These are phyloP conservation scores for Dicrurus megarhynchus DNA, from an alignment of 2,113 vertebrate species.

Conservation along the genomic window DNA sequence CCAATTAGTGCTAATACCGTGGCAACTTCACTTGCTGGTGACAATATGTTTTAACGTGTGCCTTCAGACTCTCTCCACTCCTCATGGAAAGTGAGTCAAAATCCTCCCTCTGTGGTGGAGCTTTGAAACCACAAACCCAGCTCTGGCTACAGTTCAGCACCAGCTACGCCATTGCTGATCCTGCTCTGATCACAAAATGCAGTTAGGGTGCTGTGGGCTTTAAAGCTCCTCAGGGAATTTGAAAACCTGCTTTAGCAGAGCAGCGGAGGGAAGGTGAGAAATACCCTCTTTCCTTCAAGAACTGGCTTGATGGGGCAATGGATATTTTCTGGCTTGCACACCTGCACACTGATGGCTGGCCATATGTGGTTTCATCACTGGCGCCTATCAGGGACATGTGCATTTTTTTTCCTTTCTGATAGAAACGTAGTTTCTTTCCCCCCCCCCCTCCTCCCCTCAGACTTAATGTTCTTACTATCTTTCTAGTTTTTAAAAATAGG, in stretches of 20 bases:
- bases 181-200: neutral
- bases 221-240: neutral
- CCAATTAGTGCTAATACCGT: constrained; percentile 35
- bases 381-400: neutral
- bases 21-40: constrained; percentile 36
- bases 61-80: neutral
- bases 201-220: neutral
- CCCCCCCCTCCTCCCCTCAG: neutral
- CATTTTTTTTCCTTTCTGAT: neutral
- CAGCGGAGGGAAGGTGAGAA: neutral
- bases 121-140: neutral
- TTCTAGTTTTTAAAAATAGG: constrained; percentile 76
- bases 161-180: neutral
- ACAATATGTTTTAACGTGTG: constrained; percentile 37
- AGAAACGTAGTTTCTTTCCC: fast-evolving
- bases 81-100: neutral
- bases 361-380: neutral
- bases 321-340: constrained; percentile 5
- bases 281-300: neutral
- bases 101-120: neutral
- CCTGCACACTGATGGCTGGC: neutral
- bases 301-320: neutral
- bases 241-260: neutral
- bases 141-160: neutral
- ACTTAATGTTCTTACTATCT: constrained; percentile 63